Evolutionary conservation across 2,888 invertebrate genomes (phyloP), one percentile per base, ranked within the genome.

Genomic region (Galeopsomyia nigrocyanea): DNA sequence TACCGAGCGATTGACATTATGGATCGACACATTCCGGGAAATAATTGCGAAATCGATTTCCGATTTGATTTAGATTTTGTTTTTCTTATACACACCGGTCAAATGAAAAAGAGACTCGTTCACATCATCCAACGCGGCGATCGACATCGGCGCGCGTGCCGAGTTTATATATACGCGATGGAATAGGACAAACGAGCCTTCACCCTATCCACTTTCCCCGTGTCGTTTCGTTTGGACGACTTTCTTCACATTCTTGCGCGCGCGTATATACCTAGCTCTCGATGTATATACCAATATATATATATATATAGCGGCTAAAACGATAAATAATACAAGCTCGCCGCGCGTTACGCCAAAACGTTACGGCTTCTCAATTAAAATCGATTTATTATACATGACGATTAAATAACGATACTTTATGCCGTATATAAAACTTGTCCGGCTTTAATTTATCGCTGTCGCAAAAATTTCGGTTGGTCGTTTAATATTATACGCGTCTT

Each of bases 181-280:
- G 69, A 57, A 73, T 73, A 69, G 73, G 73, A 69, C 68, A 68
- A 57, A 75, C 77, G 76, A 77, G 77, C 71, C 71, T 71, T 77
- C 13, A 77, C 76, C 78, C 79, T 79, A 77, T 77, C 78, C 70
- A 82, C 83, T 83, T 82, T 82, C 82, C 79, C 82, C 79, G n/a
- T 77, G 2, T 77, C 77, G 78, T 55, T 78, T 75, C 78, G 75
- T 81, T 81, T 78, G 79, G 79, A 77, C 76, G 77, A 82, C 83
- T 84, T 84, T 84, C 84, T 82, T 83, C 80, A 76, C 81, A 79
- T 80, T 80, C 78, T 69, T 69, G 72, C 68, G 73, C 70, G 67
- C 74, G 1, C 39, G 39, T n/a, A n/a, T n/a, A n/a, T n/a, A n/a
- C n/a, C n/a, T n/a, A n/a, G n/a, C 31, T 3, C 31, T 31, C 31